Evolutionary conservation across 2,113 vertebrate species (phyloP).

Genomic region (Dryoscopus gambensis): DNA sequence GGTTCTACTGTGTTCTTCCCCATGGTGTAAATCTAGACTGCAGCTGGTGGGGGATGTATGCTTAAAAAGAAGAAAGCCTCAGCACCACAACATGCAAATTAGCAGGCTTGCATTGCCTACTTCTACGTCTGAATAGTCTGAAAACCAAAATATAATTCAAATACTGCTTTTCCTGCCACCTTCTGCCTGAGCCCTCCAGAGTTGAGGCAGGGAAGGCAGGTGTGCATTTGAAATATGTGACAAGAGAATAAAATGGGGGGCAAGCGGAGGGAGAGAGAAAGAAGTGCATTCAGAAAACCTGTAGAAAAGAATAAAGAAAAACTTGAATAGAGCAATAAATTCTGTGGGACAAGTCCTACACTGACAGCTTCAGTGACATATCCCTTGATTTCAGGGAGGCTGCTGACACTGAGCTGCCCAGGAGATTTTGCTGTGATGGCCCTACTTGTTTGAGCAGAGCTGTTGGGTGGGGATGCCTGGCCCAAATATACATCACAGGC

Average conservation of each 20-base stretch:
- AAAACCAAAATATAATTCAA: not conserved
- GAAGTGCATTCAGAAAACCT: not conserved
- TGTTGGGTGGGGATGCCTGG: slow-evolving; percentile 9
- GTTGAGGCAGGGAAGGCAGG: not conserved
- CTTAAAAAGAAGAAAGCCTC: not conserved
- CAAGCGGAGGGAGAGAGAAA: not conserved
- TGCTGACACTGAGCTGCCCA: not conserved
- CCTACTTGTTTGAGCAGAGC: not conserved
- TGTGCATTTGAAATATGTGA: not conserved
- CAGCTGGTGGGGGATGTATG: slow-evolving; percentile 7
- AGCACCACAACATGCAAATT: not conserved
- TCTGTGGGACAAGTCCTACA: not conserved
- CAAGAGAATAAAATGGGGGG: not conserved
- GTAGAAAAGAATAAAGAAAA: not conserved
- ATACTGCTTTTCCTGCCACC: not conserved
- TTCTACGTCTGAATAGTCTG: not conserved
- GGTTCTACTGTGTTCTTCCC: not conserved
- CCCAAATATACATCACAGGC: not conserved
- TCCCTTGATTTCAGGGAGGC: not conserved
- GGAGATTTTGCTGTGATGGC: not conserved
- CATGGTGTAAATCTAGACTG: not conserved
- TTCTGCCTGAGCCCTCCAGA: not conserved
- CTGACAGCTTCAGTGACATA: not conserved
- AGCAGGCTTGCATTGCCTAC: not conserved
- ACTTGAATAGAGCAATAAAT: not conserved